Base-by-base conservation (phyloP, 2,797 vertebrate species). In the Garrulus glandarius region DNA sequence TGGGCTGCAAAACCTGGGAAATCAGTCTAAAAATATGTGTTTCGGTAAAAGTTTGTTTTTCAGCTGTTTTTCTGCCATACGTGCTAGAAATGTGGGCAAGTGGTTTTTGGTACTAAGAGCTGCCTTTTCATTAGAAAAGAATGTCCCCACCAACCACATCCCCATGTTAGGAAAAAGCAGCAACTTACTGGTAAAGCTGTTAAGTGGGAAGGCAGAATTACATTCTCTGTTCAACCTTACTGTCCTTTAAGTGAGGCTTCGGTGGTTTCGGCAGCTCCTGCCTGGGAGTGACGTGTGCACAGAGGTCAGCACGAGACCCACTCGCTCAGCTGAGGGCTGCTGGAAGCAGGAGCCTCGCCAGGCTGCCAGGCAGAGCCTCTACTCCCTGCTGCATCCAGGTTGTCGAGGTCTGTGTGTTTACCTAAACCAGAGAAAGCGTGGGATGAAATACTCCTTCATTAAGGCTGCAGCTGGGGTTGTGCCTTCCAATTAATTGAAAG, bases 141-240 rank as follows among this genome's bases (percentile, higher is more conserved):
- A 96, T 93, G 87, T 95, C 49, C 67, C 55, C 83, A 69, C 55
- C 64, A 95, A 91, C 94, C 87, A 90, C 67, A 90, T 88, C 71
- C 85, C 95, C 84, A 96, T 97, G 95, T 93, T 95, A 94, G 87
- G 92, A 37, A 84, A 94, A 87, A 96, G 76, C 20, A 89, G 52
- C 44, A 59, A 55, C 84, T 86, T 93, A 81, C 78, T 95, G 93
- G 84, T 93, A 97, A 89, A 53, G 80, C 67, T 91, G 84, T 57
- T 75, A 70, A 89, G 44, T 9, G 16, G 37, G 43, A 74, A 91
- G 71, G 49, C 84, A 81, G 61, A 75, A 79, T 70, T 79, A 50
- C 34, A 63, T 26, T 72, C 70, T 53, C 88, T 16, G 7, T 44
- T 69, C 81, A 89, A 85, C 14, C 29, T 34, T 43, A 9, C 57